These are phyloP conservation scores for Chelon labrosus DNA, from an alignment of 2,797 vertebrate genomes.

Conservation along the genomic window DNA sequence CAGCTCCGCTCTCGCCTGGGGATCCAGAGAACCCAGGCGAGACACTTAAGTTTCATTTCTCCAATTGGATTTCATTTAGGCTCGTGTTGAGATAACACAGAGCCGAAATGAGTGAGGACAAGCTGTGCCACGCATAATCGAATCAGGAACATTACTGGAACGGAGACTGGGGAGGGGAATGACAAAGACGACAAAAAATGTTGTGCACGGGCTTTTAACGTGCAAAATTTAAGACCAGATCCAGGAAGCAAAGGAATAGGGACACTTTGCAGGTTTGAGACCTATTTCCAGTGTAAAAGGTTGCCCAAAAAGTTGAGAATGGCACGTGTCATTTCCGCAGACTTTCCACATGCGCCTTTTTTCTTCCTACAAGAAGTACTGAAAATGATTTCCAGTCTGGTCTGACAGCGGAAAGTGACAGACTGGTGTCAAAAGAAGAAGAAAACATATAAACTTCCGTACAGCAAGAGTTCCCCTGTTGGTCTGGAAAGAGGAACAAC, in stretches of 20 bases:
- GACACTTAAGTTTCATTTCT: slow-evolving; percentile 37
- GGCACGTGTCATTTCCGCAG: neutral
- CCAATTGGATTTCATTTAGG: slow-evolving; percentile 52
- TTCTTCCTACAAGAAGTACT: neutral
- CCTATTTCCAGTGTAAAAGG: neutral
- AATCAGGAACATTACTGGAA: slow-evolving; percentile 17
- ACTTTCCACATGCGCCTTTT: neutral
- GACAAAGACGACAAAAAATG: neutral
- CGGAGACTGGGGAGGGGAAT: neutral
- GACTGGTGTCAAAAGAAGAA: slow-evolving; percentile 17
- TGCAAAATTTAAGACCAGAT: neutral
- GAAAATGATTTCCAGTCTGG: neutral
- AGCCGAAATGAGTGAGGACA: slow-evolving; percentile 23
- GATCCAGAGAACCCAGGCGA: slow-evolving; percentile 21
- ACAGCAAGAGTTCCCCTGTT: slow-evolving; percentile 16
- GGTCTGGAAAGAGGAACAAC: slow-evolving; percentile 23
- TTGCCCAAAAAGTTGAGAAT: neutral
- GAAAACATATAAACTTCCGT: slow-evolving; percentile 30
- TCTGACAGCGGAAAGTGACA: neutral
- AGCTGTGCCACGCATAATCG: slow-evolving; percentile 2
- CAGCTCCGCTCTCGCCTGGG: slow-evolving; percentile 8
- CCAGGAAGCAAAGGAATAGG: neutral
- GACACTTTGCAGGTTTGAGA: neutral
- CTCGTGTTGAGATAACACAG: slow-evolving; percentile 7
- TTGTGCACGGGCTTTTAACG: neutral